Percentiles rank a stretch among this genome's conserved stretches.
phyloP scores from a whole-genome alignment of 2,113 vertebrate genomes.

The Proterorhinus semilunaris region DNA sequence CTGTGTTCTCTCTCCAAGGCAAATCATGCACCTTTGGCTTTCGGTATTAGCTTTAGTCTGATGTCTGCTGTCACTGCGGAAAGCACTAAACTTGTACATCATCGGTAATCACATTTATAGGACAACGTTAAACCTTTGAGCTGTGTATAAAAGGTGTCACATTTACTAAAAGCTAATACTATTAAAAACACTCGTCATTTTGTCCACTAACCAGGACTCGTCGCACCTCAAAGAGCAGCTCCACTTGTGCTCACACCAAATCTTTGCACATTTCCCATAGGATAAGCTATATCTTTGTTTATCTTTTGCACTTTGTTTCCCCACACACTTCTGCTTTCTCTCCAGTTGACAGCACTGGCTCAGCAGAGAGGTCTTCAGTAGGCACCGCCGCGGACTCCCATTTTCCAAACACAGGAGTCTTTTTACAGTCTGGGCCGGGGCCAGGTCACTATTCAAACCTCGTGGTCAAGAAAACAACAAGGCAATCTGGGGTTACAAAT shows the following conservation, averaged over 20 bases:
- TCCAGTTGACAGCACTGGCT: conserved; percentile 47
- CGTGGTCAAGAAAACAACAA: conserved; percentile 66
- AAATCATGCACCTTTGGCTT: conserved; percentile 25
- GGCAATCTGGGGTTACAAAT: conserved; percentile 49
- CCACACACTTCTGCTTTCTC: conserved; percentile 54
- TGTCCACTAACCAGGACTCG: not conserved
- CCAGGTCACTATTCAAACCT: conserved; percentile 67
- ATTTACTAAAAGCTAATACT: not conserved
- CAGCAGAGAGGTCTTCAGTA: conserved; percentile 22
- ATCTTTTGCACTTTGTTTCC: conserved; percentile 19
- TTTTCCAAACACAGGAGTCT: conserved; percentile 56
- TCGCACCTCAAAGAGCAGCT: not conserved
- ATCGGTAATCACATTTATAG: not conserved
- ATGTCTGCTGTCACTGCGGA: conserved; percentile 11
- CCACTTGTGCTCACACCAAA: not conserved
- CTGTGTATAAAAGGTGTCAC: not conserved
- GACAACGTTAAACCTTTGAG: not conserved
- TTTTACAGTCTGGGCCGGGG: conserved; percentile 53
- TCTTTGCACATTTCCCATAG: conserved; percentile 39
- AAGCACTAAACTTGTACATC: not conserved
- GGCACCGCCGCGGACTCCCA: conserved; percentile 30
- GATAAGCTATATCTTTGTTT: conserved; percentile 33
- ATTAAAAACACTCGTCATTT: too few relatives aligned
- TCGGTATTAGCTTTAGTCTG: conserved; percentile 35
- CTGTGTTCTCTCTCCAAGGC: conserved; percentile 54